phyloP scores from a whole-genome alignment of 2,797 vertebrate species.

The Simalia tracyae region DNA sequence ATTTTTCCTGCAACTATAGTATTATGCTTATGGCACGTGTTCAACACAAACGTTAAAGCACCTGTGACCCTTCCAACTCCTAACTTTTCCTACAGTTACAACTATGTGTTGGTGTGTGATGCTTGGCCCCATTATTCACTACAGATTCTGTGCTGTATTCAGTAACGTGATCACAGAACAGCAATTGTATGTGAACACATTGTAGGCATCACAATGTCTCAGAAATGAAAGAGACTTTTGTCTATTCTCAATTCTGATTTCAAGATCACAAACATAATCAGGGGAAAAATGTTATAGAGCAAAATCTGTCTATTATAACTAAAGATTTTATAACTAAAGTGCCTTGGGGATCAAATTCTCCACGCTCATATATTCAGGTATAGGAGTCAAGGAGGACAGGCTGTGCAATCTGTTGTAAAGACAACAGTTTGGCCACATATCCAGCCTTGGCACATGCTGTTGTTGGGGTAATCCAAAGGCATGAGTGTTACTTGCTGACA shows the following conservation, averaged over 20 bases:
- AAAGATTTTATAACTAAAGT: not conserved
- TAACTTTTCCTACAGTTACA: not conserved
- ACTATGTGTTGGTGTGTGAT: not conserved
- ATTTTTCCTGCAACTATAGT: not conserved
- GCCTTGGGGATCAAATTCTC: not conserved
- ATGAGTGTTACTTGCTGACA: not conserved
- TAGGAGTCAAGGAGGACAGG: not conserved
- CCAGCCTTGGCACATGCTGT: not conserved
- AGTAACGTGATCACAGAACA: not conserved
- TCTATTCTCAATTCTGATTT: not conserved
- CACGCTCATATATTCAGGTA: not conserved
- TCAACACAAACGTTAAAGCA: not conserved
- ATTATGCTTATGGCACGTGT: not conserved
- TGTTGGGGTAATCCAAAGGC: not conserved
- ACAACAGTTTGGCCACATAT: not conserved
- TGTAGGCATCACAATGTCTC: not conserved
- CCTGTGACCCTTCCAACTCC: not conserved
- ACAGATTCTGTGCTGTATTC: not conserved
- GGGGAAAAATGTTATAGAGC: not conserved
- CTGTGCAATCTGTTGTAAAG: not conserved
- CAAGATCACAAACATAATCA: not conserved
- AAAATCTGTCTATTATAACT: not conserved
- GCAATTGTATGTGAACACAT: not conserved
- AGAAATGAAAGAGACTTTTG: not conserved
- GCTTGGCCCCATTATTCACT: not conserved